Evolutionary conservation across 2,797 vertebrate genomes (phyloP).

Genomic region (Gobionotothen gibberifrons): DNA sequence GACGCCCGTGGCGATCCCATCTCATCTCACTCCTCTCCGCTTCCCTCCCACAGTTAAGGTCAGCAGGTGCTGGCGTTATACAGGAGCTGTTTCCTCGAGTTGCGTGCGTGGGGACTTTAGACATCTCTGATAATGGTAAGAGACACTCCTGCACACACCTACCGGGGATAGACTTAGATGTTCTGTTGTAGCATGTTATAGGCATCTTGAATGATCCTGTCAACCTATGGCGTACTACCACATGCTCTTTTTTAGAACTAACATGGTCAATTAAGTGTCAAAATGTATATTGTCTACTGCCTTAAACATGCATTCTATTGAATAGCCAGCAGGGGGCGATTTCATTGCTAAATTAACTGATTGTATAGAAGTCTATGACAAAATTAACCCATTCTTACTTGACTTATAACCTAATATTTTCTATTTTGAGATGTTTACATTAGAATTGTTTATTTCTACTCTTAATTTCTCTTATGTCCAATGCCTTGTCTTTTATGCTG

Average conservation of each 20-base stretch:
- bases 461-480: too few relatives aligned
- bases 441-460: too few relatives aligned
- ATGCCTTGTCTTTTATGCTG: too few relatives aligned
- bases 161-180: not conserved
- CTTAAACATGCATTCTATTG: too few relatives aligned
- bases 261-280: not conserved
- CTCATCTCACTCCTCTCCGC: slow-evolving; percentile 43
- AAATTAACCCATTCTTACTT: too few relatives aligned
- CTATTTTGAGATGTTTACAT: too few relatives aligned
- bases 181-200: not conserved
- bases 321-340: too few relatives aligned
- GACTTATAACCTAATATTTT: too few relatives aligned
- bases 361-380: too few relatives aligned
- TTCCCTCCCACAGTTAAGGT: slow-evolving; percentile 85
- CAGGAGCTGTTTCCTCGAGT: slow-evolving; percentile 90
- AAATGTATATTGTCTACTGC: too few relatives aligned
- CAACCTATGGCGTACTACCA: not conserved
- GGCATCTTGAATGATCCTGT: not conserved
- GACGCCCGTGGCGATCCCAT: slow-evolving; percentile 36
- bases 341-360: too few relatives aligned
- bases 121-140: slow-evolving; percentile 93
- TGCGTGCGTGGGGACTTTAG: slow-evolving; percentile 88
- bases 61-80: slow-evolving; percentile 90
- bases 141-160: slow-evolving; percentile 4
- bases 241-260: not conserved